Base-by-base conservation (phyloP, 2,113 vertebrate genomes). In the Brienomyrus brachyistius region DNA sequence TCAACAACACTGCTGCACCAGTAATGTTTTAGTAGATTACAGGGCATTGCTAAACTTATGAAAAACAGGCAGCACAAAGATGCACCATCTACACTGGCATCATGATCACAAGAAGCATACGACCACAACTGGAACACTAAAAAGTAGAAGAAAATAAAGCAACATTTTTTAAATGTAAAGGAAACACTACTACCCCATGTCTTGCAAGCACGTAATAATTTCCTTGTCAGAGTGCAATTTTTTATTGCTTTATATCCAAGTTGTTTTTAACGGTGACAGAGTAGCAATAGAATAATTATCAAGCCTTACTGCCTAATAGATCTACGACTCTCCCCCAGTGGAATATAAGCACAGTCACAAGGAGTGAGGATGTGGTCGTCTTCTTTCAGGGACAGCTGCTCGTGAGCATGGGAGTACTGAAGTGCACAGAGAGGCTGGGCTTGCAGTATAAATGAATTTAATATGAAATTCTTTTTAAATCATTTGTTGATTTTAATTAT, bases 371-470 rank as follows among this genome's bases (percentile, higher is more conserved):
- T 87, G 85, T 87, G 85, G 27, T 87, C 31, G 13, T n/a, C 85
- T 87, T 35, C 85, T 54, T 54, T 52, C 19, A 84, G 48, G 85
- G 50, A 54, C 51, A 54, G 50, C 85, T 19, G 51, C 13, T 10
- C 31, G 35, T 54, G 43, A 94, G 88, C 91, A 91, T 80, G 88
- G 91, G 74, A 43, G 74, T 80, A 43, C 74, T 87, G 86, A 54
- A 87, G 50, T 54, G 47, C 7, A 40, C 17, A 43, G 74, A 80
- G 74, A 21, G 35, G 74, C 35, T 19, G 13, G 74, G 35, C 31
- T 80, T 35, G 35, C 74, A 80, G 31, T 80, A 80, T 19, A 80
- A 80, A 35, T 1, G 13, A 43, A 43, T 80, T 80, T 9, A 70
- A 70, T 13, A 70, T 11, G 10, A 13, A 70, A 70, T 70, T 70